These are phyloP conservation scores for Chrysaora quinquecirrha DNA, from an alignment of 30 jellyfish, hydroid and myxozoan genomes.

Conservation along the genomic window DNA sequence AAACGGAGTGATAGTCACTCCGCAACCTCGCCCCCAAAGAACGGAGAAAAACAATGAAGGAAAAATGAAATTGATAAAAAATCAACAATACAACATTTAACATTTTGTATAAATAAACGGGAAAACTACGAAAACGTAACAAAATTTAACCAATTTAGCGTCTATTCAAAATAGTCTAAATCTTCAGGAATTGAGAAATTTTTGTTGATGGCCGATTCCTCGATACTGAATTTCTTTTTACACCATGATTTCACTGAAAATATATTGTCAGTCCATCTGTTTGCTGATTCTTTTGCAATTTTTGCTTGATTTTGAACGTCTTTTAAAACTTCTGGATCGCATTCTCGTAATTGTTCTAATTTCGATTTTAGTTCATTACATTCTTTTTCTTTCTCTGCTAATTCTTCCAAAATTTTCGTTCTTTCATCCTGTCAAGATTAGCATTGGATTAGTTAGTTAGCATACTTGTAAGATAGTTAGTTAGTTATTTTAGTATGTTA, in stretches of 20 bases:
- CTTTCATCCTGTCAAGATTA: conserved; percentile 92
- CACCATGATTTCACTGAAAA: conserved; percentile 93
- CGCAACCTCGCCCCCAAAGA: too few relatives aligned
- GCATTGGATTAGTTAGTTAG: too few relatives aligned
- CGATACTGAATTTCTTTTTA: conserved; percentile 83
- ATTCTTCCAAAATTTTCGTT: conserved; percentile 36
- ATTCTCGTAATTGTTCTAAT: conserved; percentile 79
- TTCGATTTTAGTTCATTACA: conserved; percentile 31
- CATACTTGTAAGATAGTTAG: too few relatives aligned
- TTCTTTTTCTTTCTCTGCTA: conserved; percentile 54
- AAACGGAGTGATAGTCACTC: too few relatives aligned
- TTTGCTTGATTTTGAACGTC: conserved; percentile 60
- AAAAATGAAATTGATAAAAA: too few relatives aligned
- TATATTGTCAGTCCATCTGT: conserved; percentile 98
- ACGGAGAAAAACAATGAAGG: too few relatives aligned
- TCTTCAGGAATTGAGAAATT: conserved; percentile 98
- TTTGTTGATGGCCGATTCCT: conserved; percentile 76
- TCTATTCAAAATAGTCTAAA: conserved; percentile 83
- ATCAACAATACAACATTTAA: too few relatives aligned
- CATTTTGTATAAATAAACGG: too few relatives aligned
- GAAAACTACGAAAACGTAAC: too few relatives aligned
- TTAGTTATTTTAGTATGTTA: too few relatives aligned
- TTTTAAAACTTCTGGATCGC: conserved; percentile 95
- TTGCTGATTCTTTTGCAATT: conserved; percentile 90
- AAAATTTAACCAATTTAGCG: too few relatives aligned